phyloP scores from a whole-genome alignment of 2,797 vertebrate genomes.

The Chrysocyon brachyurus region DNA sequence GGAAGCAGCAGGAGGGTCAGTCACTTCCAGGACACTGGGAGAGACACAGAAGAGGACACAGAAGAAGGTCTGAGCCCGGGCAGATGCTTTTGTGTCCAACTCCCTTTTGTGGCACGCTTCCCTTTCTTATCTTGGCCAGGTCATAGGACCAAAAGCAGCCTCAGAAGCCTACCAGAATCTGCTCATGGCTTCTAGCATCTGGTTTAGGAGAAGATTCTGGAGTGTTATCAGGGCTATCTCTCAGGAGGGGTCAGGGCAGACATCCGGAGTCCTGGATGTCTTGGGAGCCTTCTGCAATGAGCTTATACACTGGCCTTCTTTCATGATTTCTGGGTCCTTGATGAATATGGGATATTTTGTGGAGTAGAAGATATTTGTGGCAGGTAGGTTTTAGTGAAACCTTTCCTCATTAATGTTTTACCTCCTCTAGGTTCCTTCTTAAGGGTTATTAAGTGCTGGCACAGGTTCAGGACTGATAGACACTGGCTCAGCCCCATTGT shows the following conservation, averaged over 20 bases:
- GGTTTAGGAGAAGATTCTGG: background rate
- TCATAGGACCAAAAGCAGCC: background rate
- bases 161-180: background rate
- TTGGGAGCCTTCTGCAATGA: background rate
- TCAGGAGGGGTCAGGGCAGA: background rate
- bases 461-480: background rate
- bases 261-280: background rate
- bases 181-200: background rate
- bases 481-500: background rate
- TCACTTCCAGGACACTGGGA: background rate
- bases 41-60: background rate
- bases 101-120: background rate
- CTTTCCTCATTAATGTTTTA: background rate
- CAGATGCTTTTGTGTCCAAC: background rate
- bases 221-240: background rate
- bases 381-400: background rate
- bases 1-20: background rate
- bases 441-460: background rate
- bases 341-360: slow-evolving; percentile 31
- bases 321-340: slow-evolving; percentile 53
- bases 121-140: background rate
- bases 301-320: background rate
- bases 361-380: background rate
- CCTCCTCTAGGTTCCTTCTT: background rate
- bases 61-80: background rate